phyloP scores from a whole-genome alignment of 2,113 vertebrate genomes.

The rabbit (Oryctolagus cuniculus) region DNA sequence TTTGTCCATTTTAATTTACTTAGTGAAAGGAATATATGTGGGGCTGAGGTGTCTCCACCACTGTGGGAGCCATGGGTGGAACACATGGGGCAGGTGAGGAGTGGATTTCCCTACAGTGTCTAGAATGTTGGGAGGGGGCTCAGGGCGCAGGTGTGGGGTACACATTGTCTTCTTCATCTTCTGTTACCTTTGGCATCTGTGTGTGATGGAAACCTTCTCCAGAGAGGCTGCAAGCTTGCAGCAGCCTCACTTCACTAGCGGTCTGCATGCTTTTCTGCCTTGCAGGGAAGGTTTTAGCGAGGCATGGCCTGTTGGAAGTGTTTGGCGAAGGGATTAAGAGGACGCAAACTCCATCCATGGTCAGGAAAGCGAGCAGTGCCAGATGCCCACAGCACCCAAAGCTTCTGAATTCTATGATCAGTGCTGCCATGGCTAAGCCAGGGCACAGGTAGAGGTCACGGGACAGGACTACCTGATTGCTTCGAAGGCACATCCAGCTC shows the following conservation, averaged over 20 bases:
- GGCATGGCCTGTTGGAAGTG: neutral
- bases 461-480: neutral
- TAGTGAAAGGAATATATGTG: neutral
- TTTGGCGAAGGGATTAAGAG: slow-evolving; percentile 55
- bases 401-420: neutral
- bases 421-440: neutral
- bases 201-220: slow-evolving; percentile 29
- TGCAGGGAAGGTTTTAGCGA: slow-evolving; percentile 40
- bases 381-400: neutral
- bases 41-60: neutral
- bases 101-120: neutral
- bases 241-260: neutral
- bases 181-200: slow-evolving; percentile 50
- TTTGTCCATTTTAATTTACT: slow-evolving; percentile 49
- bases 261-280: neutral
- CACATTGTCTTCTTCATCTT: neutral
- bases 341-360: neutral
- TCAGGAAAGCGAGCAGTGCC: neutral
- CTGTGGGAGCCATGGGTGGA: neutral
- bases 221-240: slow-evolving; percentile 14
- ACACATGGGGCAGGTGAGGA: neutral
- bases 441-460: rapidly evolving
- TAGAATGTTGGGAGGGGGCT: neutral
- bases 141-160: neutral
- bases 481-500: neutral